These are phyloP conservation scores for Pteruthius melanotis DNA, from an alignment of 2,113 vertebrate genomes.

Conservation along the genomic window DNA sequence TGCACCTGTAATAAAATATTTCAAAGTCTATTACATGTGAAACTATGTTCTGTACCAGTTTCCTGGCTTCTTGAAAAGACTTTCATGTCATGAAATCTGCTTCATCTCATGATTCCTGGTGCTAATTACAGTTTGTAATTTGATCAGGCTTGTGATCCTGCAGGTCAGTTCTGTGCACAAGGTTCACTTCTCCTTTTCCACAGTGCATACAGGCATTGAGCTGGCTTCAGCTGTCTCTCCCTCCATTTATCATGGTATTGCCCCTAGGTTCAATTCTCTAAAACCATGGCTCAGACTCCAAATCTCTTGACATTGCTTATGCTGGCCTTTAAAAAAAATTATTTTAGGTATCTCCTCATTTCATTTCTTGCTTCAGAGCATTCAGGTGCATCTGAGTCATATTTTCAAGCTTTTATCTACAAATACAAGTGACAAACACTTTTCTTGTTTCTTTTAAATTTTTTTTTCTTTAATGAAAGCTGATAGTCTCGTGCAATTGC, in stretches of 20 bases:
- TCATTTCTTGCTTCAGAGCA: not conserved
- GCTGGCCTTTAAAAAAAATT: not conserved
- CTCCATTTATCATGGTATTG: not conserved
- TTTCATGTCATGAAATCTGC: not conserved
- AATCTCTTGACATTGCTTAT: not conserved
- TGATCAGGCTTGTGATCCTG: not conserved
- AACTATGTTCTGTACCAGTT: not conserved
- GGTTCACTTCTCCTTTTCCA: not conserved
- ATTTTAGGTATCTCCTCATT: not conserved
- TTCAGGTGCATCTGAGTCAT: not conserved
- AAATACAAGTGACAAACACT: not conserved
- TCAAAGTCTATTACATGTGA: not conserved
- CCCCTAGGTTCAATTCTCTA: not conserved
- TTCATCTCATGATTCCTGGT: not conserved
- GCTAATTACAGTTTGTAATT: not conserved
- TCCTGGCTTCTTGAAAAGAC: not conserved
- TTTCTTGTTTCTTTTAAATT: not conserved
- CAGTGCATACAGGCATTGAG: not conserved
- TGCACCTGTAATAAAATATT: not conserved
- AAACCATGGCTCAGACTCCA: not conserved
- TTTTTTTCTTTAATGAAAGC: not conserved
- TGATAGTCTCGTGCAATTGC: not conserved
- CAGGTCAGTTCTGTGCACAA: not conserved
- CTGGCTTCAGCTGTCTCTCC: not conserved
- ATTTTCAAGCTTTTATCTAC: not conserved